Conservation (phyloP, 1,140 invertebrate genomes). For the Gerris buenoi region DNA sequence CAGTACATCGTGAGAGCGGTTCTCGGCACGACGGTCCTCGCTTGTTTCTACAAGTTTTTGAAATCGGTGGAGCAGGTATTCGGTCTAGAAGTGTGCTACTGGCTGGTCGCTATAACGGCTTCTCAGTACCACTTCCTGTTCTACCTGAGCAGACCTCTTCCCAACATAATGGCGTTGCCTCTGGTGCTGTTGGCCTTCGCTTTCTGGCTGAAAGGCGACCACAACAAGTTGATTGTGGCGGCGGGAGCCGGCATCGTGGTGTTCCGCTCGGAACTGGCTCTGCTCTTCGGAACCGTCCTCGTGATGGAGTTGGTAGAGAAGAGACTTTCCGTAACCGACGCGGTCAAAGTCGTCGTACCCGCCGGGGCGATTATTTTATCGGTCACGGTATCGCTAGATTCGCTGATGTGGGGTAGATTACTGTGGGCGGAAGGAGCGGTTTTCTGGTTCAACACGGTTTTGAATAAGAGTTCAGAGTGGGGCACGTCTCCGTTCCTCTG, state of each 20-base stretch:
- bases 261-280: slow-evolving; percentile 76
- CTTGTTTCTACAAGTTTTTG: slow-evolving; percentile 54
- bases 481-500: slow-evolving; percentile 91
- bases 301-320: slow-evolving; percentile 53
- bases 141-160: slow-evolving; percentile 83
- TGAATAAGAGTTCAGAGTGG: slow-evolving; percentile 92
- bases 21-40: slow-evolving; percentile 58
- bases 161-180: slow-evolving; percentile 88
- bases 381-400: slow-evolving; percentile 71
- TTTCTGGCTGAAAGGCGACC: slow-evolving; percentile 66
- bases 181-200: slow-evolving; percentile 78
- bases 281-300: slow-evolving; percentile 76
- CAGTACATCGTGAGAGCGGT: slow-evolving; percentile 79
- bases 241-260: slow-evolving; percentile 78
- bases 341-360: slow-evolving; percentile 53
- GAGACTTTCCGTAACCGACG: slow-evolving; percentile 31
- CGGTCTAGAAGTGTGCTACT: slow-evolving; percentile 57
- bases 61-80: slow-evolving; percentile 56
- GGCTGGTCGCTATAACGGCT: slow-evolving; percentile 70
- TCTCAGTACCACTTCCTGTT: slow-evolving; percentile 97
- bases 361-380: slow-evolving; percentile 50
- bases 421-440: slow-evolving; percentile 98
- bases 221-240: slow-evolving; percentile 59
- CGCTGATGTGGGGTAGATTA: slow-evolving; percentile 76
- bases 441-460: slow-evolving; percentile 84